Conservation (phyloP, 2,797 vertebrate species). For the Coendou prehensilis region DNA sequence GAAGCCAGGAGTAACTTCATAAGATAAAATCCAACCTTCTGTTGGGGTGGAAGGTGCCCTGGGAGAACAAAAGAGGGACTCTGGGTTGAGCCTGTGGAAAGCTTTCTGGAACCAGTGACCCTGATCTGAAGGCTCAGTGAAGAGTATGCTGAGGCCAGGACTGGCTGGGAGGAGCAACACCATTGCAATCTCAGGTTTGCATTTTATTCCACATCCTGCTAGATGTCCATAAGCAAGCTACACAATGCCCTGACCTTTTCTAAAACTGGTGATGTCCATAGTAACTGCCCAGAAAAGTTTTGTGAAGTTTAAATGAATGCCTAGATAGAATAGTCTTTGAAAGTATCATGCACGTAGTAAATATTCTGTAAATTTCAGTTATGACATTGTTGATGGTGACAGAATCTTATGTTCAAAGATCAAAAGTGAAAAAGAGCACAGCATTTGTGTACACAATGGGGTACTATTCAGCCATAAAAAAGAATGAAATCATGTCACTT, state of each 20-base stretch:
- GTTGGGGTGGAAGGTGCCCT: no score
- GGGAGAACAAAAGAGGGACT: not conserved
- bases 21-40: not conserved
- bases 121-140: not conserved
- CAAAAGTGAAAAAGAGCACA: not conserved
- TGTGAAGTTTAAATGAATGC: not conserved
- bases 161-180: not conserved
- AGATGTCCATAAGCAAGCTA: not conserved
- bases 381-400: not conserved
- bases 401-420: not conserved
- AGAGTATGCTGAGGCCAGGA: not conserved
- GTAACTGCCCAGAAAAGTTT: not conserved
- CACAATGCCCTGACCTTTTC: not conserved
- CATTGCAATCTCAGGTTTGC: not conserved
- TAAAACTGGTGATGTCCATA: not conserved
- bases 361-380: not conserved
- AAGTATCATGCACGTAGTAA: not conserved
- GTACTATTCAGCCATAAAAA: not conserved
- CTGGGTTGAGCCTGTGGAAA: not conserved
- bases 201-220: no score
- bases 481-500: not conserved
- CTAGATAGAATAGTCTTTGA: not conserved
- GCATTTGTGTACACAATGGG: not conserved
- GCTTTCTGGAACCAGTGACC: not conserved
- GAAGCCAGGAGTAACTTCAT: not conserved